Conservation (phyloP, 2,797 vertebrate genomes). For the Bovichtus diacanthus region DNA sequence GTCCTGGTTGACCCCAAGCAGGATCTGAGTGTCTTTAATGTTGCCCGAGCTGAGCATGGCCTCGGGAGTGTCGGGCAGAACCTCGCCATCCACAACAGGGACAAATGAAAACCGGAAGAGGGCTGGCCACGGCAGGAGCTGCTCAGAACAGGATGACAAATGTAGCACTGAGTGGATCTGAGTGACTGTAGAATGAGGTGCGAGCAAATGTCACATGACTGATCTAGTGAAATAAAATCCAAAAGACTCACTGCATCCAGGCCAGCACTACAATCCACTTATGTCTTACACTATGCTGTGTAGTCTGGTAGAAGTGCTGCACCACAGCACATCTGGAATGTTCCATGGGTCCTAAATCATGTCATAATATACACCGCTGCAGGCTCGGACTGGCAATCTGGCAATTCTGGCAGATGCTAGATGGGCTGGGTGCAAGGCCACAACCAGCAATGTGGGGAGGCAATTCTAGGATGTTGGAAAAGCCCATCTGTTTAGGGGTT, state of each 20-base stretch:
- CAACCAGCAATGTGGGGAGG: too few relatives aligned
- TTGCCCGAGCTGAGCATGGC: conserved; percentile 88
- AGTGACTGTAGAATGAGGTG: background rate
- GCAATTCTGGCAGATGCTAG: too few relatives aligned
- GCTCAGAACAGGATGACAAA: conserved; percentile 14
- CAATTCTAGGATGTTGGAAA: too few relatives aligned
- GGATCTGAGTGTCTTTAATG: conserved; percentile 90
- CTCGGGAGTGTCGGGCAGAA: conserved; percentile 90
- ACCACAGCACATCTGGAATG: background rate
- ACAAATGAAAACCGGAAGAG: conserved; percentile 95
- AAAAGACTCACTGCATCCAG: background rate
- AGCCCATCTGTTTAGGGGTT: too few relatives aligned
- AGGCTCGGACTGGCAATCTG: too few relatives aligned
- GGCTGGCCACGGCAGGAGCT: conserved; percentile 87
- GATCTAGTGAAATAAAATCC: background rate
- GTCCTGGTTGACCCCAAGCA: conserved; percentile 93
- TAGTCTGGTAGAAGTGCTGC: background rate
- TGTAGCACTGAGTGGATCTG: background rate
- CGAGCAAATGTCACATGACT: background rate
- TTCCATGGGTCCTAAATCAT: background rate
- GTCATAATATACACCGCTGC: too few relatives aligned
- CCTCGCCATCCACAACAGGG: conserved; percentile 91
- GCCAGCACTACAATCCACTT: background rate
- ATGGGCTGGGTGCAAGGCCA: too few relatives aligned
- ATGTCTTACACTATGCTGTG: background rate